A percentile compares a stretch with the other conserved stretches of the same genome.
Conservation (phyloP, 1,140 invertebrate genomes). For the Euura lappo region DNA sequence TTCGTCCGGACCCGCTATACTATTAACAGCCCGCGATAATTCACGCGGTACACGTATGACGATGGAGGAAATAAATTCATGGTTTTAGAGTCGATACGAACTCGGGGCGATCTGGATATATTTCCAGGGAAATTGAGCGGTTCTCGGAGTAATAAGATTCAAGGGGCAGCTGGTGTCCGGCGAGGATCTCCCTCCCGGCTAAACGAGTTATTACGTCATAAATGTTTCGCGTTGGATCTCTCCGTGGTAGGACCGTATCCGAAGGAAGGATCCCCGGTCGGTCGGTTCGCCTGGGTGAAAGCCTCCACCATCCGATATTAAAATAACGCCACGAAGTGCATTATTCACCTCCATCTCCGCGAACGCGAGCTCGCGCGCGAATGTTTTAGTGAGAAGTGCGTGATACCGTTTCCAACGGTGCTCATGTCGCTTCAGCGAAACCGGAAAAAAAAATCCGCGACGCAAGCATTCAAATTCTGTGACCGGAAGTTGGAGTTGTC, state of each 20-base stretch:
- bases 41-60: no score
- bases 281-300: background rate
- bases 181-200: background rate
- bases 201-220: constrained; percentile 18
- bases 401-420: constrained; percentile 1
- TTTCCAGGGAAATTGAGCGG: background rate
- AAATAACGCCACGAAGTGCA: constrained; percentile 16
- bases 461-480: no score
- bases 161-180: constrained; percentile 12
- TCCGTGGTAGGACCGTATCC: background rate
- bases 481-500: no score
- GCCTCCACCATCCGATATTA: constrained; percentile 13
- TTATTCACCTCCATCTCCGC: constrained; percentile 14
- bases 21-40: no score
- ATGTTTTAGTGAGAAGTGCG: constrained; percentile 13
- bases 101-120: background rate
- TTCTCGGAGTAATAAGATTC: constrained; percentile 8
- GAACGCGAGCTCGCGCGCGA: background rate
- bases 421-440: background rate
- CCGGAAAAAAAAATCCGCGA: no score
- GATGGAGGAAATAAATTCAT: no score
- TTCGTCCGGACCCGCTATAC: background rate
- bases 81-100: no score
- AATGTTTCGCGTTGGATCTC: constrained; percentile 9
- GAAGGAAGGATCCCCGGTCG: background rate